These are phyloP conservation scores for Galeopsomyia nigrocyanea DNA, from an alignment of 2,888 invertebrate genomes.

Conservation along the genomic window DNA sequence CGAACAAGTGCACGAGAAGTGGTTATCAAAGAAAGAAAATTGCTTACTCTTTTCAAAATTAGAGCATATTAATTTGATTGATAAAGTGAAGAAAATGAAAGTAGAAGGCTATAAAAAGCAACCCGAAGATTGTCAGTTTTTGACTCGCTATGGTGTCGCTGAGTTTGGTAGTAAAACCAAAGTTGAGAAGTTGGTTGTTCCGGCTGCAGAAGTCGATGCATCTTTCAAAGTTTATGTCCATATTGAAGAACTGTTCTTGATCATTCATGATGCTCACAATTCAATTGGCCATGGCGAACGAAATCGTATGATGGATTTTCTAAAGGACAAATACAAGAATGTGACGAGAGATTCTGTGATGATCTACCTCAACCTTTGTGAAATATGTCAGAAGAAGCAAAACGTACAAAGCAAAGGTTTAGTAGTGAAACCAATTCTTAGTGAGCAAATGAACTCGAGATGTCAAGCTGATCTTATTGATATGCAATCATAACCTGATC, in stretches of 20 bases:
- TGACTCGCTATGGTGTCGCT: too few relatives aligned
- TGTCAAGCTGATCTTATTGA: slow-evolving; percentile 56
- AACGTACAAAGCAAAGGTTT: slow-evolving; percentile 49
- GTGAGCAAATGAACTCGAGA: slow-evolving; percentile 37
- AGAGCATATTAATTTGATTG: too few relatives aligned
- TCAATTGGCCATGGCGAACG: slow-evolving; percentile 56
- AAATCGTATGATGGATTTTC: slow-evolving; percentile 56
- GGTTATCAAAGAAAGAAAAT: too few relatives aligned
- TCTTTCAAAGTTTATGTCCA: slow-evolving; percentile 51
- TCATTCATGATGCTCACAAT: slow-evolving; percentile 54
- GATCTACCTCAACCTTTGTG: slow-evolving; percentile 52
- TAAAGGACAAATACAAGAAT: slow-evolving; percentile 57
- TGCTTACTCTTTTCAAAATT: too few relatives aligned
- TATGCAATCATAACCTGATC: slow-evolving; percentile 51
- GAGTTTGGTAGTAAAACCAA: too few relatives aligned
- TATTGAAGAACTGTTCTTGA: slow-evolving; percentile 55
- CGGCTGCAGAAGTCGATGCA: too few relatives aligned
- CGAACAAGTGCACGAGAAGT: too few relatives aligned
- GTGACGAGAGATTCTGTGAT: slow-evolving; percentile 55
- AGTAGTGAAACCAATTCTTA: slow-evolving; percentile 48
- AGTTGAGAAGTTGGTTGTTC: too few relatives aligned
- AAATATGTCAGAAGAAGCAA: slow-evolving; percentile 53
- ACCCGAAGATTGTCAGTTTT: too few relatives aligned
- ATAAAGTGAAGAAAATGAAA: too few relatives aligned
- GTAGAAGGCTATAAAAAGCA: too few relatives aligned